Evolutionary conservation across 2,888 invertebrate species (phyloP).

Genomic region (Busseola fusca): DNA sequence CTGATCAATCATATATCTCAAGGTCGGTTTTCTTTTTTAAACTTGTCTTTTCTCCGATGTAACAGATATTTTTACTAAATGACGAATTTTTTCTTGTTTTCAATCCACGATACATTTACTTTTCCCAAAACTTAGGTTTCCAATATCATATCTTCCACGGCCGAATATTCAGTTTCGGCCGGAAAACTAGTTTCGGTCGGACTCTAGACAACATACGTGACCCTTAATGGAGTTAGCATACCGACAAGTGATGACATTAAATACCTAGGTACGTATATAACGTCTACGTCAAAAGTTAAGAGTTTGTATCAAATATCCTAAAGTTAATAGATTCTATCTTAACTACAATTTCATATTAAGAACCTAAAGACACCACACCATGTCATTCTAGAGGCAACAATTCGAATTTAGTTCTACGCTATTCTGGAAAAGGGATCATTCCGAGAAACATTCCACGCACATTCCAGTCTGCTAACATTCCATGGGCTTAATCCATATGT

Average conservation of each 20-base stretch:
- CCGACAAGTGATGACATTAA: no score
- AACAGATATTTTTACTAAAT: no score
- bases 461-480: neutral
- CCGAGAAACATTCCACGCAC: constrained; percentile 10
- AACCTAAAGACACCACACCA: no score
- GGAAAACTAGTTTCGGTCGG: no score
- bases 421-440: neutral
- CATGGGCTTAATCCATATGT: neutral
- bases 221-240: no score
- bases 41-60: neutral
- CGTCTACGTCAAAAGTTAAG: no score
- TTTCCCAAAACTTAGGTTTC: neutral
- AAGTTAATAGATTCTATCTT: neutral
- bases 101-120: neutral
- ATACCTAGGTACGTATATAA: no score
- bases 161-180: no score
- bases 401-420: neutral
- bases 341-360: no score
- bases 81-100: neutral
- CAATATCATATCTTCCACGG: neutral
- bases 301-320: neutral
- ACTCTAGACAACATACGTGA: no score
- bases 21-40: neutral
- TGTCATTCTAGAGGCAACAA: neutral
- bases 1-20: no score